Evolutionary conservation across 2,888 invertebrate species (phyloP).

Genomic region (Colostygia pectinataria): DNA sequence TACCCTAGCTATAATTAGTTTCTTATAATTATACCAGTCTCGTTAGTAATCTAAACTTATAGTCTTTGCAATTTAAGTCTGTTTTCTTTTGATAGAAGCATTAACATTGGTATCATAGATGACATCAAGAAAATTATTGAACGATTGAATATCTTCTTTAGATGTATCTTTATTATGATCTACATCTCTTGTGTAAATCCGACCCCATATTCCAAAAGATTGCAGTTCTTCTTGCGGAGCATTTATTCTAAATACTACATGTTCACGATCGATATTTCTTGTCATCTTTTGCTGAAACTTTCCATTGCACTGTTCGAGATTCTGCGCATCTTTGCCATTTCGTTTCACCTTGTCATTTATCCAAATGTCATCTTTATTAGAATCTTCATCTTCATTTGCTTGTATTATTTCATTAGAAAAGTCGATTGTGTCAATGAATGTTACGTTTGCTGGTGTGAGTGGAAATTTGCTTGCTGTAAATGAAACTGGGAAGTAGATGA

Average conservation of each 20-base stretch:
- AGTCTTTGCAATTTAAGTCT: too few relatives aligned
- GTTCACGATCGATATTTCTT: constrained; percentile 33
- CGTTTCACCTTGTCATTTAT: background rate
- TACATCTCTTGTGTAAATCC: constrained; percentile 75
- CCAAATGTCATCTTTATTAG: constrained; percentile 4
- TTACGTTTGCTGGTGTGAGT: constrained; percentile 57
- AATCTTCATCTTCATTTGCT: background rate
- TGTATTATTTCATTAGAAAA: constrained; percentile 11
- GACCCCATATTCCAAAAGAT: constrained; percentile 73
- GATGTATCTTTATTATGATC: constrained; percentile 48
- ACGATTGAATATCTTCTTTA: constrained; percentile 51
- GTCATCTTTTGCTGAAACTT: background rate
- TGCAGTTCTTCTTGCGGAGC: constrained; percentile 66
- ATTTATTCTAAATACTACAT: constrained; percentile 51
- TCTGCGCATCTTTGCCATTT: background rate
- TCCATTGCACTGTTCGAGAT: background rate
- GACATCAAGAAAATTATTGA: constrained; percentile 50
- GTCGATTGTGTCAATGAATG: constrained; percentile 28
- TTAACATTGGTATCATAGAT: constrained; percentile 47
- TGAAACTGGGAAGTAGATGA: constrained; percentile 77
- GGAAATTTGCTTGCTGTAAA: constrained; percentile 76
- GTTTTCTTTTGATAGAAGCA: background rate
- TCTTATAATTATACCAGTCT: too few relatives aligned
- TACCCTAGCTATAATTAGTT: too few relatives aligned
- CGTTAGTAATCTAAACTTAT: too few relatives aligned